Base-by-base conservation (phyloP, 2,797 vertebrate species). In the Myotis findleyi region DNA sequence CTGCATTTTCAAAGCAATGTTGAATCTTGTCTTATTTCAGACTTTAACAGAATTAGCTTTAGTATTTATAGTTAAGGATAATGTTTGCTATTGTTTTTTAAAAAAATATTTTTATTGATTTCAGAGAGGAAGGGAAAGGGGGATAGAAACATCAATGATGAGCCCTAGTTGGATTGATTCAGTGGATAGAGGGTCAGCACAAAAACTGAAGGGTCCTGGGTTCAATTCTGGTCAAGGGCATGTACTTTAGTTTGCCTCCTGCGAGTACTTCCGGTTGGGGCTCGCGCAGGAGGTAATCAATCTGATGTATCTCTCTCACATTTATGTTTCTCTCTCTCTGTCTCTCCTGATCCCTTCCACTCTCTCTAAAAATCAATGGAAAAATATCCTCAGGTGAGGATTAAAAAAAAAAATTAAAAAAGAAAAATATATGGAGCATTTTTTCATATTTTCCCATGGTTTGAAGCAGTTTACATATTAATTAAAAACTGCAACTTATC, bases 21-120 rank as follows among this genome's bases (percentile, higher is more conserved):
- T 94, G 64, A 85, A 64, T 68, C 64, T 47, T 71, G 44, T 69
- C 44, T 79, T 86, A 62, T 57, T 94, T 80, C 76, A 91, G 51
- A 86, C 73, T 91, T 89, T 51, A 93, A 66, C 14, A 73, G 36
- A 85, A 80, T 59, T 11, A 84, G 53, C 18, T 69, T 80, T 57
- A 87, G 44, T 68, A 55, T 41, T 87, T 68, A 88, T 13, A 82
- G 69, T 76, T 62, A 57, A 83, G 93, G 27, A 73, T 68, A 25
- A 68, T 69, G 18, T 36, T n/a, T 68, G 49, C 23, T 82, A 30
- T 11, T 86, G 44, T 30, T 82, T 91, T 92, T 72, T 88, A 86
- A 77, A 66, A 33, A 33, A 33, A 33, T 66, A 33, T 66, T 33
- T 66, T 33, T 66, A 66, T 66, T 66, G 64, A 66, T 66, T 66